Conservation (phyloP, 2,797 vertebrate genomes). For the Gambelia wislizenii region DNA sequence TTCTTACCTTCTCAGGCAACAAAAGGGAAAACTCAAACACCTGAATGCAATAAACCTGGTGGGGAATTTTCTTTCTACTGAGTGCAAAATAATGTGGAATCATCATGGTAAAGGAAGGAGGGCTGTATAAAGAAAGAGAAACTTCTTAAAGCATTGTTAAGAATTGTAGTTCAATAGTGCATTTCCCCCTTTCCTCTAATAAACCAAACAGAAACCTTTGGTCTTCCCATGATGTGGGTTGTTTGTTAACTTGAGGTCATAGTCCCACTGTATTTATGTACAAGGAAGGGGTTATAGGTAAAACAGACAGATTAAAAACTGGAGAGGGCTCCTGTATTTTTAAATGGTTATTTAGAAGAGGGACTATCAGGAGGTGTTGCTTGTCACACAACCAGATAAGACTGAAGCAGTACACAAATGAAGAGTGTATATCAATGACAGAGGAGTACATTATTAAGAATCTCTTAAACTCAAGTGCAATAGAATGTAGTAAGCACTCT, state of each 20-base stretch:
- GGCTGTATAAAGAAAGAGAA: background rate
- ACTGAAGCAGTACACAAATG: background rate
- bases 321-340: too few relatives aligned
- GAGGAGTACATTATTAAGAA: slow-evolving; percentile 12
- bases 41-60: background rate
- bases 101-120: background rate
- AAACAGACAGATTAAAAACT: background rate
- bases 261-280: background rate
- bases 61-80: background rate
- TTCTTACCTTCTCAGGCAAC: too few relatives aligned
- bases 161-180: background rate
- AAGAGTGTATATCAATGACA: background rate
- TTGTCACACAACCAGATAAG: too few relatives aligned
- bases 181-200: background rate
- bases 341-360: too few relatives aligned
- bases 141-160: background rate
- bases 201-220: background rate
- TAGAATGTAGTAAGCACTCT: background rate
- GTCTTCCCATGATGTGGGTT: background rate
- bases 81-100: background rate
- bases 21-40: background rate
- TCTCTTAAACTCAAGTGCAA: slow-evolving; percentile 37
- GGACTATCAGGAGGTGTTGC: too few relatives aligned
- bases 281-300: background rate
- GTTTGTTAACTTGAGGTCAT: background rate